Evolutionary conservation across 2,888 invertebrate species (phyloP).

Genomic region (Blera fallax): DNA sequence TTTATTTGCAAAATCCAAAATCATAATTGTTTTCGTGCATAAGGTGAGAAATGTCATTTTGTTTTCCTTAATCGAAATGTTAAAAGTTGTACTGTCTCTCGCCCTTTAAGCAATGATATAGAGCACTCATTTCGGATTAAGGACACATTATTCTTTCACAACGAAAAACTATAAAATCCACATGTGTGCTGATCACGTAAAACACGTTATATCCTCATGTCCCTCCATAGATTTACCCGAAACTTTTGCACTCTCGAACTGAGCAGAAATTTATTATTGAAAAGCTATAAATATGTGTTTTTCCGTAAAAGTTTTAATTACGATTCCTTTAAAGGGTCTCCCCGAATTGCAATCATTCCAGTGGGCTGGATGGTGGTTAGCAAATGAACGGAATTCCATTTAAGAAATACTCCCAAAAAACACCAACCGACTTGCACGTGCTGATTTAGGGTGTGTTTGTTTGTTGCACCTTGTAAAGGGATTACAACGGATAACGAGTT

Average conservation of each 20-base stretch:
- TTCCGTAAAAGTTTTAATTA: constrained; percentile 57
- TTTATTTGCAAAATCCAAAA: not conserved
- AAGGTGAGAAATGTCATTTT: constrained; percentile 13
- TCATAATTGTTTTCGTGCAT: constrained; percentile 1
- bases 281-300: constrained; percentile 59
- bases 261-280: constrained; percentile 60
- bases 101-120: not conserved
- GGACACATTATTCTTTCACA: not conserved
- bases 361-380: not conserved
- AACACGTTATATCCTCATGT: constrained; percentile 32
- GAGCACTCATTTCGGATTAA: constrained; percentile 12
- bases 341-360: not conserved
- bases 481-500: constrained; percentile 51
- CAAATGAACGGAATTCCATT: constrained; percentile 2
- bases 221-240: constrained; percentile 41
- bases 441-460: constrained; percentile 52
- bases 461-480: constrained; percentile 63
- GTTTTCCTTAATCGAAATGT: constrained; percentile 13
- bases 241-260: constrained; percentile 46
- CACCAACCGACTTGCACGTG: constrained; percentile 4
- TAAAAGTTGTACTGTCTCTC: constrained; percentile 12
- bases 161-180: constrained; percentile 10
- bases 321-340: constrained; percentile 34
- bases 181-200: constrained; percentile 41
- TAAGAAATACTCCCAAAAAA: not conserved